Evolutionary conservation across 2,888 invertebrate genomes (phyloP).

Genomic region (Synanthedon tipuliformis): DNA sequence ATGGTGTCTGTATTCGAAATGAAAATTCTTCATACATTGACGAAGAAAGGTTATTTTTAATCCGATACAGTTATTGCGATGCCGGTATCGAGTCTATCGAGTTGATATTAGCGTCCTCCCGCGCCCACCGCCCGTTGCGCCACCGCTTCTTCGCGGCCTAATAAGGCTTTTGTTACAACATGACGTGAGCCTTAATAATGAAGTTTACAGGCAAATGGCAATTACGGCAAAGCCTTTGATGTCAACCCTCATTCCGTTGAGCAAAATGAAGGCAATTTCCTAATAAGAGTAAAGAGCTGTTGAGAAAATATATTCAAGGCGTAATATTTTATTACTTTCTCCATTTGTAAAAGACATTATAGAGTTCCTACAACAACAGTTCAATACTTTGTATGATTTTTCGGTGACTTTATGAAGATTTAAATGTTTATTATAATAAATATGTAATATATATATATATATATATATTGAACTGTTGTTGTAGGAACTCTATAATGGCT

Average conservation of each 20-base stretch:
- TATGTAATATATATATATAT: too few species aligned
- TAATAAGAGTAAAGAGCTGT: conserved; percentile 30
- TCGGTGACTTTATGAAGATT: background rate
- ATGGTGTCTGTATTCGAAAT: too few species aligned
- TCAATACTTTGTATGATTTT: background rate
- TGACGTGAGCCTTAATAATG: conserved; percentile 25
- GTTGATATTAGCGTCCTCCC: background rate
- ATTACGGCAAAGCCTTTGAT: conserved; percentile 37
- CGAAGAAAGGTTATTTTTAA: too few species aligned
- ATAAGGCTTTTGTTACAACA: background rate
- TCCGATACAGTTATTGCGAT: background rate
- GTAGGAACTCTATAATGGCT: too few species aligned
- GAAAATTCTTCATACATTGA: too few species aligned
- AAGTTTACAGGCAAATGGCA: conserved; percentile 41
- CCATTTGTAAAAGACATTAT: background rate
- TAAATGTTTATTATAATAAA: too few species aligned
- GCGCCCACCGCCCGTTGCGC: background rate
- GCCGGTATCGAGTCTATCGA: background rate
- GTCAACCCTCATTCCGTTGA: conserved; percentile 34
- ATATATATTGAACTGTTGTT: too few species aligned
- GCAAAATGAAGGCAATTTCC: conserved; percentile 36
- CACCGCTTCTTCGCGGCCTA: background rate
- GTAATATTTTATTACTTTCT: conserved; percentile 15
- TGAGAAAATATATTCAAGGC: conserved; percentile 18
- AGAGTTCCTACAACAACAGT: background rate